Evolutionary conservation across 2,888 invertebrate genomes (phyloP).

Genomic region (Stenodera caucasica): DNA sequence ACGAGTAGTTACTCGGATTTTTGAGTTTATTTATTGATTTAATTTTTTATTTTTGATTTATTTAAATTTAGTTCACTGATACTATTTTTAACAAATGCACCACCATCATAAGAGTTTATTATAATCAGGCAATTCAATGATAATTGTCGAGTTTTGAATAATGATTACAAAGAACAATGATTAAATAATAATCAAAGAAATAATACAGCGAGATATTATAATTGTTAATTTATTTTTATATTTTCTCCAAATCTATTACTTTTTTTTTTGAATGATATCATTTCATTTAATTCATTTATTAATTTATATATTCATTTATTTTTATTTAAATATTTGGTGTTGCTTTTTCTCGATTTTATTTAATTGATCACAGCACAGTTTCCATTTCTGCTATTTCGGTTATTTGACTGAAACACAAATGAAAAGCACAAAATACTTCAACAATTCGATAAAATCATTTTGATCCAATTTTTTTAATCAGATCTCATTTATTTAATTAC

Average conservation of each 20-base stretch:
- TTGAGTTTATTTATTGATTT: constrained; percentile 2
- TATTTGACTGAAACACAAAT: constrained; percentile 52
- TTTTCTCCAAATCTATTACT: constrained; percentile 14
- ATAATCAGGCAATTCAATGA: constrained; percentile 36
- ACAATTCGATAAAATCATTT: too few species aligned
- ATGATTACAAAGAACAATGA: neutral
- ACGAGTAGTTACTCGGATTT: constrained; percentile 14
- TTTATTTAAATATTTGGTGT: constrained; percentile 25
- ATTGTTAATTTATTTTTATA: constrained; percentile 9
- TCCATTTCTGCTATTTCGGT: constrained; percentile 88
- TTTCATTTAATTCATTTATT: too few species aligned
- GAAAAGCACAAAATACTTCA: neutral
- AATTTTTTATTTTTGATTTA: constrained; percentile 20
- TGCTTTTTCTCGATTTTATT: constrained; percentile 33
- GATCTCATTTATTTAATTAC: too few species aligned
- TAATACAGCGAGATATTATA: neutral
- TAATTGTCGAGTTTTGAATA: neutral
- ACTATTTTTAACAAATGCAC: constrained; percentile 51
- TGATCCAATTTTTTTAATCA: too few species aligned
- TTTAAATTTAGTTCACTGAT: constrained; percentile 30
- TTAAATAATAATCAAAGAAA: neutral
- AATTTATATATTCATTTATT: neutral
- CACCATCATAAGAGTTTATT: constrained; percentile 53
- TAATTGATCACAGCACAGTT: constrained; percentile 79
- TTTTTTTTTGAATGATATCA: too few species aligned